These are phyloP conservation scores for Apteryx owenii DNA, from an alignment of 2,113 vertebrate species.

Conservation along the genomic window DNA sequence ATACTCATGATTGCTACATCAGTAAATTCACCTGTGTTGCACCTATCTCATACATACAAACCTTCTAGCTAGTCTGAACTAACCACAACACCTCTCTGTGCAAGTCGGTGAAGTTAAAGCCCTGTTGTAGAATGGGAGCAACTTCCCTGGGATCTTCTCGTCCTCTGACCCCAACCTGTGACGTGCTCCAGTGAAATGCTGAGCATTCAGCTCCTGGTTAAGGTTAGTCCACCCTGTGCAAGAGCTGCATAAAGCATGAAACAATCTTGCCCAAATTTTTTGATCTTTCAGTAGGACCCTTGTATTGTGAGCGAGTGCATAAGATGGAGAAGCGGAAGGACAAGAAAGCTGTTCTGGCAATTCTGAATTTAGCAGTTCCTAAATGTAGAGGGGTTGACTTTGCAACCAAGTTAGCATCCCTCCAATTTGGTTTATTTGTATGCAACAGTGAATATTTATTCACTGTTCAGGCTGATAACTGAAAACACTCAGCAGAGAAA, in stretches of 20 bases:
- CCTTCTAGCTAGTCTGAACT: not conserved
- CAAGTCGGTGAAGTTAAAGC: fast-evolving
- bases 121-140: not conserved
- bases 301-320: not conserved
- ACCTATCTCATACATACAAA: not conserved
- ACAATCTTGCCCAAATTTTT: not conserved
- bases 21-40: not conserved
- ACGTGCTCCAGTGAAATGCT: not conserved
- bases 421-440: not conserved
- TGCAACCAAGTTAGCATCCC: not conserved
- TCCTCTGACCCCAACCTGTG: not conserved
- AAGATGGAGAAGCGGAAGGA: not conserved
- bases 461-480: not conserved
- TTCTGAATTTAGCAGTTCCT: too few relatives aligned
- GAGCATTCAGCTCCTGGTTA: not conserved
- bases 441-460: too few relatives aligned
- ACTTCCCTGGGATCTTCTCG: not conserved
- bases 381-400: not conserved
- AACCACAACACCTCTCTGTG: fast-evolving
- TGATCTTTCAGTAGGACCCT: not conserved
- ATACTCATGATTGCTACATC: fast-evolving
- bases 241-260: too few relatives aligned
- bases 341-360: not conserved
- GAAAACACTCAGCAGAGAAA: not conserved
- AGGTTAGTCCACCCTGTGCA: not conserved